Conservation (phyloP, 2,888 invertebrate genomes). For the Dolomedes plantarius region DNA sequence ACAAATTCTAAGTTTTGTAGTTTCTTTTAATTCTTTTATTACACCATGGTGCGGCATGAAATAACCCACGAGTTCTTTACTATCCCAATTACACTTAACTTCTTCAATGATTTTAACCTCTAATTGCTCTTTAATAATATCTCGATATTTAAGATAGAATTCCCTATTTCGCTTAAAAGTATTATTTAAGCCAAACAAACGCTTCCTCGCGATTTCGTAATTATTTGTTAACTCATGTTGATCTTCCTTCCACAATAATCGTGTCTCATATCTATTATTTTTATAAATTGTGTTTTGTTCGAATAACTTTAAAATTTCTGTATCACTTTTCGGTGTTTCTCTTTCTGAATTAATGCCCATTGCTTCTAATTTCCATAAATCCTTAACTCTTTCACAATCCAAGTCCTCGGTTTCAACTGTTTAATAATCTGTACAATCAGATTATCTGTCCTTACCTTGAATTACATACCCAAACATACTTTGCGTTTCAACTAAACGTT, state of each 20-base stretch:
- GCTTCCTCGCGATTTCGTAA: neutral
- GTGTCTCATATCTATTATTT: conserved; percentile 2
- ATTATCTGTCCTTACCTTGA: neutral
- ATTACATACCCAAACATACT: neutral
- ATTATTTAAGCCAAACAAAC: conserved; percentile 1
- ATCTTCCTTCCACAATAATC: conserved; percentile 18
- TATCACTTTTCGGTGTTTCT: neutral
- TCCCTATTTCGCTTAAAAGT: neutral
- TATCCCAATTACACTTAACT: neutral
- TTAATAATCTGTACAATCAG: conserved; percentile 1
- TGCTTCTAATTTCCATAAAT: neutral
- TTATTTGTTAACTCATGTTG: neutral
- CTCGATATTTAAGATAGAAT: conserved; percentile 13
- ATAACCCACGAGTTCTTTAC: neutral
- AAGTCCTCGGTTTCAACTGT: neutral
- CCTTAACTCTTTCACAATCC: neutral
- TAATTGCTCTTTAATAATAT: conserved; percentile 20
- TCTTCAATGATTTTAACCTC: neutral
- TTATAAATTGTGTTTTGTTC: neutral
- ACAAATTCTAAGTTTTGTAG: conserved; percentile 17
- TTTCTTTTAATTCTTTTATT: conserved; percentile 10
- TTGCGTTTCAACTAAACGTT: too few species aligned
- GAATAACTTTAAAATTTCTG: neutral
- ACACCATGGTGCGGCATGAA: conserved; percentile 11
- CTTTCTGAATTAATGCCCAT: neutral